Evolutionary conservation across 2,888 invertebrate genomes (phyloP), one percentile per base, ranked within the genome.

Genomic region (Conus canariensis): DNA sequence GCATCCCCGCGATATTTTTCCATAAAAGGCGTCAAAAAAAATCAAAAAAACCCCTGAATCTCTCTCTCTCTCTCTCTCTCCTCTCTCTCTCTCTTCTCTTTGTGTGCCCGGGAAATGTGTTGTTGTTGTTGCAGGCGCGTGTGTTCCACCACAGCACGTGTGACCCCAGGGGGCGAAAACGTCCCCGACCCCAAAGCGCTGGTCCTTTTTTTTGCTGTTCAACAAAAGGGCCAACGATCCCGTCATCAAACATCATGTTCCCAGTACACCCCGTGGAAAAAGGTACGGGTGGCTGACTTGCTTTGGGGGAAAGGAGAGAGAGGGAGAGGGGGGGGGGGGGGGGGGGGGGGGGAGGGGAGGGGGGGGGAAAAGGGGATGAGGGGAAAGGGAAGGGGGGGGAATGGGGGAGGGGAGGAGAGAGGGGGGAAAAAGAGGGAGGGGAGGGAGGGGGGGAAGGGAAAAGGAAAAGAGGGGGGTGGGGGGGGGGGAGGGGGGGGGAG

Each of bases 81-180:
- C 30, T 30, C 30, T 30, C 30, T 30, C 30, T 30, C 30, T 30
- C 30, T 30, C 30, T 30, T 30, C 30, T 30, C 30, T 30, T 30
- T 30, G 45, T 45, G 45, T 45, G 45, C 45, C 45, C n/a, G n/a
- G n/a, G n/a, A n/a, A n/a, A n/a, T n/a, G n/a, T 45, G 45, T 3
- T 64, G 16, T 70, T 70, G n/a, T n/a, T 70, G 19, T 70, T 92
- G 30, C 92, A 95, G 96, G 96, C n/a, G 96, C 90, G 95, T 94
- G 0, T 96, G 30, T 95, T 95, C 92, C 95, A 95, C 93, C 95
- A 95, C 91, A 93, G 93, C 89, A 95, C 90, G 87, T 95, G 77
- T 96, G 9, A 95, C 92, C 95, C 93, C 87, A 95, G 95, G 89
- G 89, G 93, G 56, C 93, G 96, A 16, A 95, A 95, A 95, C 94